Base-by-base conservation (phyloP, 2,888 invertebrate genomes). In the Anticlea derivata region DNA sequence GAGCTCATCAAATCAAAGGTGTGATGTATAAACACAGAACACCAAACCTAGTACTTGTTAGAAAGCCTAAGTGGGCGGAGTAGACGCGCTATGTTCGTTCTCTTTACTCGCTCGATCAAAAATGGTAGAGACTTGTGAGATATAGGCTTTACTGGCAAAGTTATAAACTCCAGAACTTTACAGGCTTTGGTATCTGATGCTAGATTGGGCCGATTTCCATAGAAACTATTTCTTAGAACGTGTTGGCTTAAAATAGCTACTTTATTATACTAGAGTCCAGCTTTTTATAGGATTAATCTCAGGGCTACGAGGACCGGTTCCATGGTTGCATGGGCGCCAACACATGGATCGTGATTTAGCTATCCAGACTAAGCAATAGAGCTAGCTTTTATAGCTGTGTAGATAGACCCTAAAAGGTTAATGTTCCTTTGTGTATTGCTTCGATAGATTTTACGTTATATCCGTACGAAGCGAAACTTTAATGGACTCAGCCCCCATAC, bases 291-390 rank as follows among this genome's bases (percentile, higher is more conserved):
- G 70, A 61, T 71, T 68, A 69, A 68, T 68, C 69, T 72, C 24
- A 37, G 59, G 61, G 73, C 71, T 70, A 12, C n/a, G n/a, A n/a
- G n/a, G 68, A 85, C 86, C 78, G 82, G 86, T 83, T 85, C 66
- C 57, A 43, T 54, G 61, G 65, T 64, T 66, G 61, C 56, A 49
- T 35, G 60, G 60, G 68, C 64, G 60, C 59, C 63, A 60, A 62
- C 67, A 63, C 55, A 58, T 50, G 60, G 61, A 65, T 67, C 67
- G 73, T 72, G 79, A 75, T 73, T 75, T 68, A 65, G 66, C 59
- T 68, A 59, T 55, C 47, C 37, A 40, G 29, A 46, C 39, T 34
- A 34, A n/a, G 24, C 12, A 13, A 17, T 34, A 13, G 7, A 29
- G 40, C 34, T 12, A n/a, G 26, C 8, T 17, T 27, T 27, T 48